phyloP scores from a whole-genome alignment of 1,140 invertebrate genomes.

The Branchinecta lindahli region DNA sequence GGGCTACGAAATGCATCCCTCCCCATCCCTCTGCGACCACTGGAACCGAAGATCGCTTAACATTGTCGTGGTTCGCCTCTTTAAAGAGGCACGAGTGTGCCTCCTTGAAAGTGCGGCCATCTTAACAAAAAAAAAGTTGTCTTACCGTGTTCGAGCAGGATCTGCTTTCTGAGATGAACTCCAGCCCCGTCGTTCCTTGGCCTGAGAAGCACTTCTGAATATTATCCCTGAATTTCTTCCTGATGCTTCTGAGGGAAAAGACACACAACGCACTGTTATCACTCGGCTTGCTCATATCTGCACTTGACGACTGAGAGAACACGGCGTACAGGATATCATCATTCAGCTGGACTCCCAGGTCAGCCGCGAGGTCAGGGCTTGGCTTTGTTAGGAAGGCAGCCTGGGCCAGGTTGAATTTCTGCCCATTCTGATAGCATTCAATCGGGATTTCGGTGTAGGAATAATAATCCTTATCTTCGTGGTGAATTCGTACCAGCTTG shows the following conservation, averaged over 20 bases:
- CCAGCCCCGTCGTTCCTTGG: conserved; percentile 64
- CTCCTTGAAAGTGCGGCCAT: too few relatives aligned
- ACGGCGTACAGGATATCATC: conserved; percentile 89
- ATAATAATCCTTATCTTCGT: conserved; percentile 88
- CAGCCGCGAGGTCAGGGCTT: conserved; percentile 70
- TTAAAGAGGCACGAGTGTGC: too few relatives aligned
- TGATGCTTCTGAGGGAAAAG: conserved; percentile 79
- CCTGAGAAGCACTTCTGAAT: conserved; percentile 91
- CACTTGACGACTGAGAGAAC: conserved; percentile 66
- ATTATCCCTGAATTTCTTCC: conserved; percentile 91
- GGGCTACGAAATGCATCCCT: too few relatives aligned
- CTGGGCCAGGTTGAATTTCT: conserved; percentile 77
- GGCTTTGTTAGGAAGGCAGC: conserved; percentile 85
- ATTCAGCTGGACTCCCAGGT: conserved; percentile 70
- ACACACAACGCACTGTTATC: conserved; percentile 71
- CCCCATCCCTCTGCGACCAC: too few relatives aligned
- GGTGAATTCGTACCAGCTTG: conserved; percentile 86
- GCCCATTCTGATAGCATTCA: conserved; percentile 64
- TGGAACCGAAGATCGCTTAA: too few relatives aligned
- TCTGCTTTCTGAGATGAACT: conserved; percentile 77
- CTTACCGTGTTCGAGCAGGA: conserved; percentile 65
- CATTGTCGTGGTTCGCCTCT: too few relatives aligned
- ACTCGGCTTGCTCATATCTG: conserved; percentile 37
- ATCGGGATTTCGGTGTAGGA: conserved; percentile 96
- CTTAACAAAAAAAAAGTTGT: conserved; percentile 25